These are phyloP conservation scores for Pseudochirops cupreus DNA, from an alignment of 2,797 vertebrate species.

Conservation along the genomic window DNA sequence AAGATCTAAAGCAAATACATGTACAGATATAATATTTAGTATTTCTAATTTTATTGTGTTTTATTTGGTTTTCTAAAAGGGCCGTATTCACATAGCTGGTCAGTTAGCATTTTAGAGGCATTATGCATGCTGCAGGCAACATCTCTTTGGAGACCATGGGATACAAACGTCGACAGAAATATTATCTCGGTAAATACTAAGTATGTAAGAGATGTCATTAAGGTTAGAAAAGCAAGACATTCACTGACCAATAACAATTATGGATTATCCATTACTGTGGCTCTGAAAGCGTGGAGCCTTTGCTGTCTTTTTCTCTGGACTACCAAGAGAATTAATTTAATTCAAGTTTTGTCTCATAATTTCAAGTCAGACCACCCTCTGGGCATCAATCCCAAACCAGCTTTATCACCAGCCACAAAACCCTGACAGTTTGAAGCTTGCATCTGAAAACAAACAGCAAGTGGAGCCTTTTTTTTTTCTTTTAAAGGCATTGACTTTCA, in stretches of 20 bases:
- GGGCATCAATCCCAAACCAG: slow-evolving; percentile 78
- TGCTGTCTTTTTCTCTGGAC: slow-evolving; percentile 55
- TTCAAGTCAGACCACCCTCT: slow-evolving; percentile 79
- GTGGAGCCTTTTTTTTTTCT: slow-evolving; percentile 70
- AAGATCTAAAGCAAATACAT: background rate
- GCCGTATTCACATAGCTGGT: background rate
- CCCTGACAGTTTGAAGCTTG: slow-evolving; percentile 84
- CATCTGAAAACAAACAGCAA: slow-evolving; percentile 78
- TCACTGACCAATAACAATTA: slow-evolving; percentile 44
- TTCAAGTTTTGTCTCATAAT: slow-evolving; percentile 83
- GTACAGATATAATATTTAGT: background rate
- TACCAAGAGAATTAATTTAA: slow-evolving; percentile 78
- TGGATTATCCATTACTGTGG: slow-evolving; percentile 9
- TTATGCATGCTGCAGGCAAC: background rate
- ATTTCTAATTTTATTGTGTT: background rate
- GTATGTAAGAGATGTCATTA: slow-evolving; percentile 42
- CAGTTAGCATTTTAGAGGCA: background rate
- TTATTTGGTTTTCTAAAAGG: slow-evolving; percentile 2
- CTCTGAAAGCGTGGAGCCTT: background rate
- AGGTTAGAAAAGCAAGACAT: slow-evolving; percentile 50
- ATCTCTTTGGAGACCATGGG: background rate
- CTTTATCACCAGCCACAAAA: slow-evolving; percentile 85
- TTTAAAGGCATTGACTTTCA: slow-evolving; percentile 84
- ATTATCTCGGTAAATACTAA: slow-evolving; percentile 55
- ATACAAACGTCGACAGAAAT: slow-evolving; percentile 12